Evolutionary conservation across 1,140 invertebrate genomes (phyloP), one percentile per base, ranked within the genome.

Genomic region (Cataglyphis hispanica): DNA sequence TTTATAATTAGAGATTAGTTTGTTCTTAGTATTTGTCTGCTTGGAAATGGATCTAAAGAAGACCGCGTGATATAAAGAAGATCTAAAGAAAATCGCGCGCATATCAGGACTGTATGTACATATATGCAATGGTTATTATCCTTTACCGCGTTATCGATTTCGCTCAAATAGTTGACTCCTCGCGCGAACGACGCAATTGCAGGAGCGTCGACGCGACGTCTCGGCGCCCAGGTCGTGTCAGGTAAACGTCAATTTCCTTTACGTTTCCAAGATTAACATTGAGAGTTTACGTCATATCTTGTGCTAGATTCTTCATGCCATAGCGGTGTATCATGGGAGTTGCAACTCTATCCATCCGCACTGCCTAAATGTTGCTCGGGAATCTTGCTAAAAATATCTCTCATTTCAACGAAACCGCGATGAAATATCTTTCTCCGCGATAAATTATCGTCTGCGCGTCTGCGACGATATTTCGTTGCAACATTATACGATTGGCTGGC

Each of bases 141-240:
- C 72, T 88, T 88, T 77, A 10, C 34, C 56, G 50, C 40, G 50
- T 25, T 89, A 89, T 89, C 77, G 87, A 89, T 86, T 76, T 86
- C 43, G 70, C 76, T 86, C 56, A 58, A 89, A 89, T 75, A 87
- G 75, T 61, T 53, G 46, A 60, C 75, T 72, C 40, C 37, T 72
- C 56, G 19, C 37, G 61, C 50, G 46, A 85, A 72, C 86, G 67
- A 85, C 81, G 86, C 81, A 89, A 85, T 85, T 72, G 22, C 87
- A 89, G 86, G 61, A 85, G 46, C 87, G 87, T 86, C 70, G 70
- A 63, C 50, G 76, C 84, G 83, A 77, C 70, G 31, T 64, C 16
- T 84, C 74, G 76, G 87, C 77, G 64, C 70, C 77, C 66, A 50
- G 46, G 16, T 50, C 16, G 37, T 74, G 84, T 16, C 50, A 76